Evolutionary conservation across 2,113 vertebrate species (phyloP).

Genomic region (Echinops telfairi): DNA sequence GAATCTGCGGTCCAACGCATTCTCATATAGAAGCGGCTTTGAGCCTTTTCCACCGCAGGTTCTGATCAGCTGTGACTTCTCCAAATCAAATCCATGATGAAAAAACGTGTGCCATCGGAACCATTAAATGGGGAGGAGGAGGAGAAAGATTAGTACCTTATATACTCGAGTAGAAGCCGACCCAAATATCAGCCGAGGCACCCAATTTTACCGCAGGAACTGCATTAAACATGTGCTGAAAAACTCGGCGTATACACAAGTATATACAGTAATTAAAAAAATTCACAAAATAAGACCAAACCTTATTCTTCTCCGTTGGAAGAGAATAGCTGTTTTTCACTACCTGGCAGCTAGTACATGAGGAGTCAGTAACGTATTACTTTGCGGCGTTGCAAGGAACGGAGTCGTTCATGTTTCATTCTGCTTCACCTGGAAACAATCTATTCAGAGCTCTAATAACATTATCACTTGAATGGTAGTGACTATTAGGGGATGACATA

Average conservation of each 20-base stretch:
- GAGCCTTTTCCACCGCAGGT: background rate
- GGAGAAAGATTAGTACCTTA: background rate
- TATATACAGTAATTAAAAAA: background rate
- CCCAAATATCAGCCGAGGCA: too few species aligned
- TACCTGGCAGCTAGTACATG: background rate
- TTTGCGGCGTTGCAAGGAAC: constrained; percentile 5
- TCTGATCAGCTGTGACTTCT: constrained; percentile 55
- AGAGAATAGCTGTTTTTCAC: background rate
- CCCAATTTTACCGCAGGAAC: too few species aligned
- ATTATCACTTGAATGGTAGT: background rate
- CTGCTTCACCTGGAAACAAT: background rate
- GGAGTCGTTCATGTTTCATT: constrained; percentile 16
- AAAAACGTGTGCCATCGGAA: constrained; percentile 27
- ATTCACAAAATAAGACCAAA: background rate
- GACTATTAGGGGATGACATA: background rate
- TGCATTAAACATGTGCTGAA: too few species aligned
- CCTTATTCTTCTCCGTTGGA: background rate
- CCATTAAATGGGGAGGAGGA: constrained; percentile 35
- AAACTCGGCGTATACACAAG: too few species aligned
- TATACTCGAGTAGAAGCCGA: too few species aligned
- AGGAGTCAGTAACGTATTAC: background rate
- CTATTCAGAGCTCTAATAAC: background rate
- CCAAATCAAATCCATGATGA: constrained; percentile 47
- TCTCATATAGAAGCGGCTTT: background rate
- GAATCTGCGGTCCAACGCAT: background rate